Conservation (phyloP, 2,113 vertebrate genomes). For the Gymnorhina tibicen region DNA sequence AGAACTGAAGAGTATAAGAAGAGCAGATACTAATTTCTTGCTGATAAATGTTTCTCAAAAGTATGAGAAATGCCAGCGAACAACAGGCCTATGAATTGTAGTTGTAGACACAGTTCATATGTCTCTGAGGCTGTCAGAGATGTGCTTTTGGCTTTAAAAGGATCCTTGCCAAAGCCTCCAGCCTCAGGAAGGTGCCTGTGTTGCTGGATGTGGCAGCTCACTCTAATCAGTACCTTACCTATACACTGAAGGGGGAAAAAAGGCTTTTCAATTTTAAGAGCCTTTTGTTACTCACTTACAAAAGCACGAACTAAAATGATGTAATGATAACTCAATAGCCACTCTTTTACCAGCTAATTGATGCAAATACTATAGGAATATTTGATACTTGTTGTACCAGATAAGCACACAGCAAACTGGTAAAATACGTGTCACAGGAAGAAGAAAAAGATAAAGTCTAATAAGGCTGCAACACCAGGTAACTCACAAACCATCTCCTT, state of each 20-base stretch:
- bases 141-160: background rate
- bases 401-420: background rate
- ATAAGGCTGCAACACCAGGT: background rate
- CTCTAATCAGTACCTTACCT: background rate
- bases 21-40: background rate
- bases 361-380: background rate
- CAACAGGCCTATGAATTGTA: background rate
- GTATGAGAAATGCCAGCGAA: background rate
- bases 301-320: background rate
- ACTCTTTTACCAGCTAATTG: background rate
- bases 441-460: background rate
- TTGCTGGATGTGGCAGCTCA: background rate
- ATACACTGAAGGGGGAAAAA: background rate
- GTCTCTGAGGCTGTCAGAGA: background rate
- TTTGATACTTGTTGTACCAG: background rate
- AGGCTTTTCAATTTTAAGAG: background rate
- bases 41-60: background rate
- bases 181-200: background rate
- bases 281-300: background rate
- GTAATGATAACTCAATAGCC: background rate
- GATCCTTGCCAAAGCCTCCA: background rate
- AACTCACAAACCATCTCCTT: background rate
- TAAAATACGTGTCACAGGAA: background rate
- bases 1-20: background rate
- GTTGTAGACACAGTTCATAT: rapidly evolving